Evolutionary conservation across 1,140 invertebrate species (phyloP).

Genomic region (Mactra quadrangularis): DNA sequence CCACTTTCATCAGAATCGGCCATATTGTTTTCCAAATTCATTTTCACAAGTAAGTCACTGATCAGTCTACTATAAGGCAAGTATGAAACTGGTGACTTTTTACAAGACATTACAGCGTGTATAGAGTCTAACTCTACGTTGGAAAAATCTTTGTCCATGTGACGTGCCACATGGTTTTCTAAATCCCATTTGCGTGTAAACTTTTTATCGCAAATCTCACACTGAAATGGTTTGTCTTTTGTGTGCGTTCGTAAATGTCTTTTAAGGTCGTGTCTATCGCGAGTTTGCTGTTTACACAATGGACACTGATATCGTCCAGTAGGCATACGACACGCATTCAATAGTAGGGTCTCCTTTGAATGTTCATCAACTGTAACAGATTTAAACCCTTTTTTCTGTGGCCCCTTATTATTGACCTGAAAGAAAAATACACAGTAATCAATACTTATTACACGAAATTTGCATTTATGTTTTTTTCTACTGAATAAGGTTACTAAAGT

Average conservation of each 20-base stretch:
- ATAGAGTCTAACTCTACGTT: no score
- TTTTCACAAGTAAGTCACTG: no score
- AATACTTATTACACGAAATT: no score
- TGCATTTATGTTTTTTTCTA: no score
- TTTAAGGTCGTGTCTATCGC: conserved; percentile 54
- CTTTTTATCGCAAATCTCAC: conserved; percentile 92
- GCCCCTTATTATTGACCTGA: no score
- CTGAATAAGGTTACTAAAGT: no score
- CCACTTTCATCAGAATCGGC: no score
- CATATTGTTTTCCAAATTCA: no score
- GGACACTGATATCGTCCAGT: conserved; percentile 43
- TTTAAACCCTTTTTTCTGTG: conserved; percentile 30
- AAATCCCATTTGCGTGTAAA: conserved; percentile 55
- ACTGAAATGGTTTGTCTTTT: conserved; percentile 94
- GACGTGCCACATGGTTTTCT: conserved; percentile 33
- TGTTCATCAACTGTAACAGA: conserved; percentile 26
- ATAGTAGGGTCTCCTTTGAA: conserved; percentile 6
- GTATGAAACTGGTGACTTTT: no score
- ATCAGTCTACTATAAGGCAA: no score
- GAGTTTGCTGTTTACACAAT: conserved; percentile 8
- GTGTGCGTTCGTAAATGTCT: conserved; percentile 86
- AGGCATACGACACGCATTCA: conserved; percentile 20
- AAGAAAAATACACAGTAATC: no score
- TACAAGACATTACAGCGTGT: no score
- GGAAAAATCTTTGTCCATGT: neutral